A percentile compares a stretch with the other conserved stretches of the same genome.
phyloP scores from a whole-genome alignment of 1,140 invertebrate genomes.

The Rhagoletis zephyria region DNA sequence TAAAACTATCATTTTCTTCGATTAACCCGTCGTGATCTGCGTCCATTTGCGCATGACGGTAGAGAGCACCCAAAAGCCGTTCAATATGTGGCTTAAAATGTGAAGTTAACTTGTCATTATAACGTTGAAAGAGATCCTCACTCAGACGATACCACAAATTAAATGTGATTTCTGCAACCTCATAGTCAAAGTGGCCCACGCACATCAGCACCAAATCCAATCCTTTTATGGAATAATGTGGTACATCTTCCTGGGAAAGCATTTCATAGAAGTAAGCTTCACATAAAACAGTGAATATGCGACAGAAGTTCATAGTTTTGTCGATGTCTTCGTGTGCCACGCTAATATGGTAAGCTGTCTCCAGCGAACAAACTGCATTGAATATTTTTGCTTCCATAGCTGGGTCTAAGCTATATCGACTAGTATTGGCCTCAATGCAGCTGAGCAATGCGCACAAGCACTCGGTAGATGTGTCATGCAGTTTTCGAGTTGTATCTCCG shows the following conservation, averaged over 20 bases:
- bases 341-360: constrained; percentile 90
- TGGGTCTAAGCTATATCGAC: constrained; percentile 75
- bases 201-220: constrained; percentile 92
- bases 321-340: constrained; percentile 94
- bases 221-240: constrained; percentile 88
- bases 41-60: constrained; percentile 91
- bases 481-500: constrained; percentile 78
- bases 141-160: constrained; percentile 97
- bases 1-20: constrained; percentile 87
- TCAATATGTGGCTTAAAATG: constrained; percentile 93
- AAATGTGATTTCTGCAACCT: constrained; percentile 97
- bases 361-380: constrained; percentile 84
- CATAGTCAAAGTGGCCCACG: constrained; percentile 97
- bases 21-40: constrained; percentile 91
- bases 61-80: constrained; percentile 86
- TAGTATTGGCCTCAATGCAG: constrained; percentile 83
- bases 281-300: constrained; percentile 94
- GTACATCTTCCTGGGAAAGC: constrained; percentile 76
- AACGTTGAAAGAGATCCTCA: constrained; percentile 92
- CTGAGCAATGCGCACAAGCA: constrained; percentile 90
- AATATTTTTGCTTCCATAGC: constrained; percentile 86
- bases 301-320: constrained; percentile 91
- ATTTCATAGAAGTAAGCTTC: constrained; percentile 92
- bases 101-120: constrained; percentile 83
- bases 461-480: constrained; percentile 93